Evolutionary conservation across 2,888 invertebrate species (phyloP), one percentile per base, ranked within the genome.

Genomic region (Thelaira solivaga): DNA sequence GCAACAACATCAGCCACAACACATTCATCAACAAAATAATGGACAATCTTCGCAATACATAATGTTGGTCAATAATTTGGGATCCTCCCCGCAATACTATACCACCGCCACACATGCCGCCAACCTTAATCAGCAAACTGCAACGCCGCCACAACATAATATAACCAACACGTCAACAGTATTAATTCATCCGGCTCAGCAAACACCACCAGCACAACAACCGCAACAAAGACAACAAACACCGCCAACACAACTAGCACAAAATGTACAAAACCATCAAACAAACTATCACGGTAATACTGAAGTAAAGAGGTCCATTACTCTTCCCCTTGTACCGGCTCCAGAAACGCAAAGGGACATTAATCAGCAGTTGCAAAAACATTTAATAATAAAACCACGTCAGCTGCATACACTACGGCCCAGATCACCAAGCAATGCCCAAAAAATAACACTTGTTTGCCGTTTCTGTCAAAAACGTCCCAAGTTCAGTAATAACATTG

Each of bases 401-500:
- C 81, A 77, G 2, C 78, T 76, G 1, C 82, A 80, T 3, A 62
- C 64, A 0, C 68, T 76, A 22, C 83, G 80, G n/a, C 80, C 75
- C 4, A 76, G 81, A 51, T 31, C 34, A 2, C 18, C 57, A 16
- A 41, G 77, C 16, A 73, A 69, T 11, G 24, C 67, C 0, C 67
- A 81, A 62, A 80, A 81, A 69, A 81, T 85, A 4, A 80, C 82
- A 26, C 76, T 86, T 0, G 83, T 84, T 43, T 86, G 86, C 41
- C 86, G 86, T 47, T 86, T 85, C 78, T 86, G 86, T 41, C 87
- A 87, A 34, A 87, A 86, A 49, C 86, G 86, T 1, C 86, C 86
- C 8, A 85, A 87, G 26, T 86, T 86, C 81, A 84, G 83, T 18
- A 87, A 79, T 64, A 86, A 84, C 69, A 65, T 85, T 11, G 86